These are phyloP conservation scores for Caracal caracal DNA, from an alignment of 2,113 vertebrate species.

Conservation along the genomic window DNA sequence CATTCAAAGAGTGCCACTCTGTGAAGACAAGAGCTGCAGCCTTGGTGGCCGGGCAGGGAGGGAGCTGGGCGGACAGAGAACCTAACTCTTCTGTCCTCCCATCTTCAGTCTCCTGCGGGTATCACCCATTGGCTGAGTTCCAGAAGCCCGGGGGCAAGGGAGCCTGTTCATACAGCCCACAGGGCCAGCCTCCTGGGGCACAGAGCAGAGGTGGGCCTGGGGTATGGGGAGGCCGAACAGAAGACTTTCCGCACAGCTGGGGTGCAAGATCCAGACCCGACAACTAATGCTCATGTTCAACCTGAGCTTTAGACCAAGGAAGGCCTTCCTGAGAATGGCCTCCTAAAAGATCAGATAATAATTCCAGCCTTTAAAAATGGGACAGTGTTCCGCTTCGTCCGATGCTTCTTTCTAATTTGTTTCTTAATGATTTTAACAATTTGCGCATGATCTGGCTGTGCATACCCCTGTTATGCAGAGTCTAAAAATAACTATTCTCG, in stretches of 20 bases:
- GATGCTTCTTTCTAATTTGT: conserved; percentile 44
- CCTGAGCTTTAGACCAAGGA: neutral
- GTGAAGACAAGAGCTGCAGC: neutral
- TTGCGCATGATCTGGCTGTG: conserved; percentile 21
- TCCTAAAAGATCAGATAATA: conserved; percentile 19
- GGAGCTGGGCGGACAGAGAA: neutral
- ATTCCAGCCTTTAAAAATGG: neutral
- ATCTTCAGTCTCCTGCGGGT: neutral
- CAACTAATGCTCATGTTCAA: neutral
- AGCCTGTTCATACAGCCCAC: neutral
- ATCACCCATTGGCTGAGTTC: neutral
- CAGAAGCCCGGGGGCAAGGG: neutral
- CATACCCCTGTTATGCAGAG: conserved; percentile 50
- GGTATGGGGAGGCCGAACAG: neutral
- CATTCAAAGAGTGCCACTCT: neutral
- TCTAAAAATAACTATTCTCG: conserved; percentile 66
- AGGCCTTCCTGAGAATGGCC: neutral
- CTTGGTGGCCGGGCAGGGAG: neutral
- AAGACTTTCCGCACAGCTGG: neutral
- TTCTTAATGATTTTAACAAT: conserved; percentile 61
- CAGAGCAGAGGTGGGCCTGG: neutral
- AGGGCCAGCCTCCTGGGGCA: neutral
- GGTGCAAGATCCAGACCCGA: neutral
- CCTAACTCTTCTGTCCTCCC: neutral
- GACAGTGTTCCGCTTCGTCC: neutral